phyloP scores from a whole-genome alignment of 2,113 vertebrate genomes.

The Oryzias celebensis region DNA sequence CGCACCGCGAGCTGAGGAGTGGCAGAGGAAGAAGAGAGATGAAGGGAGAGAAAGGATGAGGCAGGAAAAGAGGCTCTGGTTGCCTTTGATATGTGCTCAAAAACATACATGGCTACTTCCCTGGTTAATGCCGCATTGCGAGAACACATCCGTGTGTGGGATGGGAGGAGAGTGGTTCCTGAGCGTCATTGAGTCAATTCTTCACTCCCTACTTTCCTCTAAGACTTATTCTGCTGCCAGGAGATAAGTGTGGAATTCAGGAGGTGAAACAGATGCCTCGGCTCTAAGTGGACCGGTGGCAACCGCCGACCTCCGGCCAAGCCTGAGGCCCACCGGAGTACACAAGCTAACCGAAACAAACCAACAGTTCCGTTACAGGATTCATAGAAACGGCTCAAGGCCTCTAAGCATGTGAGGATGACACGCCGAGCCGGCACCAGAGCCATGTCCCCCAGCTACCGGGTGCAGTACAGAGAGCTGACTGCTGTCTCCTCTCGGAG shows the following conservation, averaged over 20 bases:
- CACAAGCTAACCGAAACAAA: constrained; percentile 39
- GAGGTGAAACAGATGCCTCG: constrained; percentile 50
- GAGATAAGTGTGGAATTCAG: constrained; percentile 67
- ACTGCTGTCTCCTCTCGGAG: constrained; percentile 57
- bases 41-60: constrained; percentile 12
- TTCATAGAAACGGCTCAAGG: constrained; percentile 18
- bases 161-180: constrained; percentile 12
- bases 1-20: constrained; percentile 37
- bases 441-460: constrained; percentile 32
- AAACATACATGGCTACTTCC: constrained; percentile 62
- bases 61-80: constrained; percentile 45
- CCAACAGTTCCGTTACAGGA: constrained; percentile 22
- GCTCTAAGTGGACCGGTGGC: constrained; percentile 6
- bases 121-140: constrained; percentile 47
- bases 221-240: constrained; percentile 63
- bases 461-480: constrained; percentile 30
- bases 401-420: constrained; percentile 27
- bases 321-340: constrained; percentile 25
- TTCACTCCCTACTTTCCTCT: constrained; percentile 32
- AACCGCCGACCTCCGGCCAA: constrained; percentile 31
- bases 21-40: constrained; percentile 23
- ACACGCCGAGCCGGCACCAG: constrained; percentile 22
- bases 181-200: constrained; percentile 43
- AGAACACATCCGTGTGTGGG: constrained; percentile 52
- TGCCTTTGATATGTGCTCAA: constrained; percentile 59